A percentile compares a stretch with the other conserved stretches of the same genome.
Evolutionary conservation across 2,113 vertebrate genomes (phyloP).

Genomic region (Macrotis lagotis): DNA sequence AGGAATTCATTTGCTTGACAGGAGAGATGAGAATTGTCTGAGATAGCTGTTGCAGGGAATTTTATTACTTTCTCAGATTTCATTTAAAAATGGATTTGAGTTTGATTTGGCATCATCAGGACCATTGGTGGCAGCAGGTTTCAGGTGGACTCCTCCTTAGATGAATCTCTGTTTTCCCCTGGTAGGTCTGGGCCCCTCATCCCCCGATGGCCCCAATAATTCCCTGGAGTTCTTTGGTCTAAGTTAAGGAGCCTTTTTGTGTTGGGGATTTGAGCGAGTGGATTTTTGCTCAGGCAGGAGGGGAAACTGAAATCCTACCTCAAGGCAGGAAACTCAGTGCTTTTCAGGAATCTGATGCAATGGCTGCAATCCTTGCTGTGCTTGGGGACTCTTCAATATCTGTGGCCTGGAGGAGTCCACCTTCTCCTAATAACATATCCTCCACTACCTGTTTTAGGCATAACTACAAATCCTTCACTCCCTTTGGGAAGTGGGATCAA

Average conservation of each 20-base stretch:
- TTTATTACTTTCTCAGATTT: background rate
- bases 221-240: too few relatives aligned
- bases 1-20: constrained; percentile 14
- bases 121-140: constrained; percentile 7
- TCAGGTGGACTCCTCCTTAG: background rate
- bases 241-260: background rate
- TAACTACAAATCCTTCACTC: background rate
- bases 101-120: background rate
- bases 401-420: background rate
- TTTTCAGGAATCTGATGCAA: background rate
- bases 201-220: background rate
- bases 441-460: background rate
- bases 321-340: background rate
- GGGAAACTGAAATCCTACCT: background rate
- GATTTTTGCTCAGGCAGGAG: background rate
- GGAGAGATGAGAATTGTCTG: background rate
- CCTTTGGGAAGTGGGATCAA: background rate
- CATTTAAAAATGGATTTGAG: constrained; percentile 31
- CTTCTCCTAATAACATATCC: background rate
- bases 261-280: background rate
- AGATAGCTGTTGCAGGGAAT: background rate
- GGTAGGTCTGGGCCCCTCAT: background rate
- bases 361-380: background rate
- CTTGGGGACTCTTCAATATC: background rate
- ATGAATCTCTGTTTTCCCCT: background rate